Percentiles rank a stretch among this genome's conserved stretches.
Evolutionary conservation across 53 echinoderm and acorn worm genomes (phyloP).

Genomic region (Crossaster papposus): DNA sequence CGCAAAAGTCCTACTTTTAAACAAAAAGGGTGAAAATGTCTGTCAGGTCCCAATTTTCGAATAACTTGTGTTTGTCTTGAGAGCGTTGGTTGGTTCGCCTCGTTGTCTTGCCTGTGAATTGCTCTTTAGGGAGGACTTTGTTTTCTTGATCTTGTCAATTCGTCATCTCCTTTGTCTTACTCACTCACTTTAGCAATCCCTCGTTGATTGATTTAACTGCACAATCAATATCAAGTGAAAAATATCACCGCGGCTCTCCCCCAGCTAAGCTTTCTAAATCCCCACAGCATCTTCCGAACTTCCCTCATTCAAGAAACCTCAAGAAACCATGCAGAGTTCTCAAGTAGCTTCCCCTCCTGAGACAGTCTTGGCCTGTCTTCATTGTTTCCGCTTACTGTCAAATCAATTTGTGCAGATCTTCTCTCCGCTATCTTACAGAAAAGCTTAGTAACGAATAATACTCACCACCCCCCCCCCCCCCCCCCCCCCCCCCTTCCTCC

Average conservation of each 20-base stretch:
- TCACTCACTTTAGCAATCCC: conserved; percentile 1
- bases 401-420: conserved; percentile 26
- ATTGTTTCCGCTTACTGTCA: background rate
- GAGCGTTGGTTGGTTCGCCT: background rate
- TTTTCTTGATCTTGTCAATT: background rate
- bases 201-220: background rate
- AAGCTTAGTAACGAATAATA: conserved; percentile 1
- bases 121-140: background rate
- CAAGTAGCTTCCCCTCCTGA: background rate
- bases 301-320: background rate
- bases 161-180: conserved; percentile 39
- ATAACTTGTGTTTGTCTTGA: background rate
- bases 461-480: background rate
- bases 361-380: background rate
- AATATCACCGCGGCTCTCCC: conserved; percentile 1
- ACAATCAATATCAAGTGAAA: conserved; percentile 25
- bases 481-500: background rate
- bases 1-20: too few species aligned
- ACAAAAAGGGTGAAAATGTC: too few species aligned
- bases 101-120: background rate
- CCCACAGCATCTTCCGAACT: background rate
- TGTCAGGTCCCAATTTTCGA: too few species aligned
- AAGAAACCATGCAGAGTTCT: background rate
- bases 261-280: conserved; percentile 23
- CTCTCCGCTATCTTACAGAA: background rate